These are phyloP conservation scores for Sarcophilus harrisii DNA, from an alignment of 2,797 vertebrate genomes.

Conservation along the genomic window DNA sequence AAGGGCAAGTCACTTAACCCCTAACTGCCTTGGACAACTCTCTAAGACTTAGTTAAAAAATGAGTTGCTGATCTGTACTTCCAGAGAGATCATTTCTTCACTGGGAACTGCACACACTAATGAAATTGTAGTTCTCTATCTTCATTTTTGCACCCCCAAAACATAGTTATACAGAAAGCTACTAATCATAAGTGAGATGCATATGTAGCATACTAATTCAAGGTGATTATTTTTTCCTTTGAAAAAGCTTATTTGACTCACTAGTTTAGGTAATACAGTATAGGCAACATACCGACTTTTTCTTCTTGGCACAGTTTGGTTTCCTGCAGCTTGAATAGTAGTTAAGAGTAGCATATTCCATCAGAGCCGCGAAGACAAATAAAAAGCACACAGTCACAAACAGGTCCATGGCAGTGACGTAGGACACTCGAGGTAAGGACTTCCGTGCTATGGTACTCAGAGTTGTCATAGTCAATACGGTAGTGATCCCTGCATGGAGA, in stretches of 20 bases:
- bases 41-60: neutral
- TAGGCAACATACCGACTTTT: slow-evolving; percentile 87
- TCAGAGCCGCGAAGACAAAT: slow-evolving; percentile 97
- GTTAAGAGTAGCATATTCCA: slow-evolving; percentile 97
- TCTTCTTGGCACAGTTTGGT: slow-evolving; percentile 89
- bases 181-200: neutral
- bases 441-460: slow-evolving; percentile 96
- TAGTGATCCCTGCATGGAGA: slow-evolving; percentile 92
- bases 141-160: neutral
- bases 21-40: neutral
- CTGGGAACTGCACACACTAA: neutral
- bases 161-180: neutral
- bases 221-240: neutral
- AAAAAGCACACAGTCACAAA: slow-evolving; percentile 98
- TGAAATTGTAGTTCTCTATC: neutral
- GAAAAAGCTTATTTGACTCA: neutral
- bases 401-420: slow-evolving; percentile 97
- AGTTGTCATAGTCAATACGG: slow-evolving; percentile 97
- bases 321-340: slow-evolving; percentile 93
- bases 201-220: neutral
- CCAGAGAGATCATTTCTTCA: neutral
- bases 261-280: neutral
- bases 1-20: neutral
- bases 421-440: slow-evolving; percentile 95
- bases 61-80: neutral